These are phyloP conservation scores for Drosophila lacicola DNA, from an alignment of 2,888 invertebrate genomes.

Conservation along the genomic window DNA sequence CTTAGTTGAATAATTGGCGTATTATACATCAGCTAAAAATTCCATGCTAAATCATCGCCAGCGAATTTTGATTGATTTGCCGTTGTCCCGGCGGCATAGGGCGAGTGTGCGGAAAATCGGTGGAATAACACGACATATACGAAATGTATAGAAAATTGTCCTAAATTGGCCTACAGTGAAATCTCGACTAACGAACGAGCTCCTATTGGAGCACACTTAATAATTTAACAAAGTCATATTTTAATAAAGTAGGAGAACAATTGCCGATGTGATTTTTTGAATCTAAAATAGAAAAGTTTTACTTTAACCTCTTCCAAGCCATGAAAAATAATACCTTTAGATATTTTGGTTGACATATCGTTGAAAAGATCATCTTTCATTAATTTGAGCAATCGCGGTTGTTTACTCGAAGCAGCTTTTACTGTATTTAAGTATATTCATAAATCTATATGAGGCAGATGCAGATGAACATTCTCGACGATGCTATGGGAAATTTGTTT, in stretches of 20 bases:
- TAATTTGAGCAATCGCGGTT: no score
- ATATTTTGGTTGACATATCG: no score
- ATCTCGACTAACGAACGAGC: not conserved
- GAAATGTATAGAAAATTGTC: conserved; percentile 19
- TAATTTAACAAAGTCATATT: no score
- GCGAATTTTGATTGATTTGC: conserved; percentile 71
- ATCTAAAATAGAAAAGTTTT: no score
- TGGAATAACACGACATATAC: conserved; percentile 29
- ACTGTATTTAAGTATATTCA: conserved; percentile 11
- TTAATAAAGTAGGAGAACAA: no score
- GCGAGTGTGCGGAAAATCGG: not conserved
- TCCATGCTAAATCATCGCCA: conserved; percentile 71
- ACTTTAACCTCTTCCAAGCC: no score
- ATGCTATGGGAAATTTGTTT: conserved; percentile 51
- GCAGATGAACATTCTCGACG: conserved; percentile 55
- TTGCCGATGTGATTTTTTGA: no score
- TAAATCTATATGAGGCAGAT: conserved; percentile 7
- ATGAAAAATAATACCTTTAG: no score
- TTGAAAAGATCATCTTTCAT: no score
- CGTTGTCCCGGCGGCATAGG: conserved; percentile 20
- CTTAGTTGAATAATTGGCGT: conserved; percentile 66
- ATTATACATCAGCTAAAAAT: conserved; percentile 68
- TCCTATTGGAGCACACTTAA: no score
- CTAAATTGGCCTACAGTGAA: conserved; percentile 1
- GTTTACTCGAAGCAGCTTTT: not conserved